These are phyloP conservation scores for Drosophila robusta DNA, from an alignment of 2,888 invertebrate species.

Conservation along the genomic window DNA sequence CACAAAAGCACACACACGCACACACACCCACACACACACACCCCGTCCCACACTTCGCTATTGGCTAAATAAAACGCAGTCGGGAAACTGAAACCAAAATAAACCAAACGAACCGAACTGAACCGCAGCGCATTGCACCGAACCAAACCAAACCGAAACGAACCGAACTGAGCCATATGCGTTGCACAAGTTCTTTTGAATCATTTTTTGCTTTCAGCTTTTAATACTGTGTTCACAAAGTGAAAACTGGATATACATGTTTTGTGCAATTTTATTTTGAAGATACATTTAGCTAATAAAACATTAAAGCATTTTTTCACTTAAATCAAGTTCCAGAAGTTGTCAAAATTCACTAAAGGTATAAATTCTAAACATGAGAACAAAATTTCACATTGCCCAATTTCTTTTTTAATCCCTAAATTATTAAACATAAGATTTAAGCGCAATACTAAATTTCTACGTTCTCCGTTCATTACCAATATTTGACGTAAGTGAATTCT, in stretches of 20 bases:
- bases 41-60: conserved; percentile 8
- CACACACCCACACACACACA: conserved; percentile 6
- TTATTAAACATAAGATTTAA: no score
- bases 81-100: conserved; percentile 38
- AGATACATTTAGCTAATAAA: no score
- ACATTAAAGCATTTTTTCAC: no score
- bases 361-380: no score
- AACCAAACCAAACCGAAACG: conserved; percentile 34
- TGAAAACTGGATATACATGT: background rate
- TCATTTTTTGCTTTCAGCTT: background rate
- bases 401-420: no score
- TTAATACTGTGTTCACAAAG: background rate
- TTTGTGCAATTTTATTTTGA: no score
- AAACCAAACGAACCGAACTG: conserved; percentile 19
- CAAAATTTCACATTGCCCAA: no score
- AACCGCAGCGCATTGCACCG: conserved; percentile 35
- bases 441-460: no score
- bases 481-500: no score
- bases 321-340: no score
- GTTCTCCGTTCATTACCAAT: no score
- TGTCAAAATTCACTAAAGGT: no score
- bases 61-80: conserved; percentile 32
- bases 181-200: conserved; percentile 22
- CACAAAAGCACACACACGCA: background rate
- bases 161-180: conserved; percentile 31